Percentiles rank a stretch among this genome's conserved stretches.
Evolutionary conservation across 2,113 vertebrate genomes (phyloP).

Genomic region (Lagopus muta): DNA sequence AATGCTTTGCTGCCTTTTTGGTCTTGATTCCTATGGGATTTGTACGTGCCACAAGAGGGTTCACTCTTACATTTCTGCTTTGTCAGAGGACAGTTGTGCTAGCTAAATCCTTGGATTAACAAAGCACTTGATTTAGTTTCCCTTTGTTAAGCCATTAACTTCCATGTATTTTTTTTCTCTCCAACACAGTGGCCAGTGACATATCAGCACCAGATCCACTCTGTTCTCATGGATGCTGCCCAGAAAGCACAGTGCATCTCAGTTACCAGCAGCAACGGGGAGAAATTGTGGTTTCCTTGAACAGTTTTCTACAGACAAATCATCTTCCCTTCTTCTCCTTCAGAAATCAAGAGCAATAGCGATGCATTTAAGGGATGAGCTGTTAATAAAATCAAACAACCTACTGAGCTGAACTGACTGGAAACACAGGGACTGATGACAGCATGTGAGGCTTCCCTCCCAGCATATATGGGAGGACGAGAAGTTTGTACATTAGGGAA

Average conservation of each 20-base stretch:
- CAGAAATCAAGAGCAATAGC: not conserved
- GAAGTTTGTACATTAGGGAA: not conserved
- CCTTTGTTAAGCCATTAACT: not conserved
- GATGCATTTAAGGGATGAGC: not conserved
- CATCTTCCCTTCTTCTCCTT: not conserved
- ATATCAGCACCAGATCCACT: not conserved
- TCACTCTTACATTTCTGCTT: not conserved
- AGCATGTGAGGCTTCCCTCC: not conserved
- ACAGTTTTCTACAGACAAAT: not conserved
- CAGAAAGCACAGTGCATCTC: not conserved
- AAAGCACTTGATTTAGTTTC: not conserved
- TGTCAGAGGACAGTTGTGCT: not conserved
- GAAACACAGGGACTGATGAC: not conserved
- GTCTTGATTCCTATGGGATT: not conserved
- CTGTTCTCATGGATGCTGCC: rapidly evolving
- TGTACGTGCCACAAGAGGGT: not conserved
- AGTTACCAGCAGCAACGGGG: not conserved
- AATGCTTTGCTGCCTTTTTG: not conserved
- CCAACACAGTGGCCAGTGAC: not conserved
- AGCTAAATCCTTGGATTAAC: not conserved
- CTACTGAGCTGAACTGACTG: not conserved
- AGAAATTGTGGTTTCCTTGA: not conserved
- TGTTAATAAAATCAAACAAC: not conserved
- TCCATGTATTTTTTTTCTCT: not conserved
- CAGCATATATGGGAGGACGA: not conserved